Conservation (phyloP, 2,888 invertebrate species). For the Tuta absoluta region DNA sequence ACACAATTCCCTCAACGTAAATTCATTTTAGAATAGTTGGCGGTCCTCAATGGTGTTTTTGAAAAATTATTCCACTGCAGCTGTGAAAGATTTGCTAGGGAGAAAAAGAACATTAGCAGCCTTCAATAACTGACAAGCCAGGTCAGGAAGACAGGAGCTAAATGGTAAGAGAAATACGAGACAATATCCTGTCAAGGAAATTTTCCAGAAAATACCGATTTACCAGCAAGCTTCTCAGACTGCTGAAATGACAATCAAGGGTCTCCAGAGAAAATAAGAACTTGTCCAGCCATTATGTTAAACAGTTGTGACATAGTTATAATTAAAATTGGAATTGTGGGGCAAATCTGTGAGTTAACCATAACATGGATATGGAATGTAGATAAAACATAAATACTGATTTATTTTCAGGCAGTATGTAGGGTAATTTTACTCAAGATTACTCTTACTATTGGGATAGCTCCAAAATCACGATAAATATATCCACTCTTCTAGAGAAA, state of each 20-base stretch:
- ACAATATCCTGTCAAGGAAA: slow-evolving; percentile 69
- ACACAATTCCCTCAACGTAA: slow-evolving; percentile 55
- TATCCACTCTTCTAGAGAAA: no score
- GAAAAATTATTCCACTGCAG: slow-evolving; percentile 79
- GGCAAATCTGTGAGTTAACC: no score
- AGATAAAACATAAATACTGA: no score
- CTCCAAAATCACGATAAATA: no score
- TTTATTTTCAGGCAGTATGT: no score
- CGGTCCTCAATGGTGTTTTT: slow-evolving; percentile 63
- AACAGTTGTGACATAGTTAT: no score
- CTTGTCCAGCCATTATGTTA: not conserved
- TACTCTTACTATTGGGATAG: no score
- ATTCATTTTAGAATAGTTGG: slow-evolving; percentile 56
- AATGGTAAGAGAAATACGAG: slow-evolving; percentile 76
- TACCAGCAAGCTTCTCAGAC: slow-evolving; percentile 39
- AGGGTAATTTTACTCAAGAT: no score
- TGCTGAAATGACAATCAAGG: slow-evolving; percentile 5
- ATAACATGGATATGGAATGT: no score
- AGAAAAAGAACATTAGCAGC: slow-evolving; percentile 67
- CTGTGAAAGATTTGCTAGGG: slow-evolving; percentile 73
- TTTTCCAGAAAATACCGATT: slow-evolving; percentile 66
- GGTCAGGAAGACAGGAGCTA: slow-evolving; percentile 51
- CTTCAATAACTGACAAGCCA: slow-evolving; percentile 46
- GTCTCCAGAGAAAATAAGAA: not conserved
- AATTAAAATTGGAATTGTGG: no score